Conservation (phyloP, 2,113 vertebrate genomes). For the Psilopogon haemacephalus region DNA sequence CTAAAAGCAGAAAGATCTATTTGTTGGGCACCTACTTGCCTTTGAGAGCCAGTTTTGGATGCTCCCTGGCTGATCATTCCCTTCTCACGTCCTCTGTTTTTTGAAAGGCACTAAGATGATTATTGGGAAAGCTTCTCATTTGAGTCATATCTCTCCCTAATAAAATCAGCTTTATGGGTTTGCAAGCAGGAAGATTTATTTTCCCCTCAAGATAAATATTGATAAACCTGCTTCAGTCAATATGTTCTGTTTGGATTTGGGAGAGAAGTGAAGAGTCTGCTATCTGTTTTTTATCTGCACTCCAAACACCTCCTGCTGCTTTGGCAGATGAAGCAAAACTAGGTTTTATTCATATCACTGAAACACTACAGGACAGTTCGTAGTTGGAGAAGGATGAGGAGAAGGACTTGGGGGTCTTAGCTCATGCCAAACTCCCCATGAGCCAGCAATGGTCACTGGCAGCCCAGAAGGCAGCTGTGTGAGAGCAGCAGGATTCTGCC, state of each 20-base stretch:
- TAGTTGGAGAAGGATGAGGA: not conserved
- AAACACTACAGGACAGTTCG: not conserved
- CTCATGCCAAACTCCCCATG: too few relatives aligned
- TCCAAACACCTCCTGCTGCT: not conserved
- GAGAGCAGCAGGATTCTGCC: too few relatives aligned
- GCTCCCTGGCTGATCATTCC: not conserved
- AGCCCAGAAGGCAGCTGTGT: too few relatives aligned
- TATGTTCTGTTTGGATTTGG: conserved; percentile 31
- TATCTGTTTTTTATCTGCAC: not conserved
- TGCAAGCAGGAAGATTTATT: conserved; percentile 28
- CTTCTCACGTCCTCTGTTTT: not conserved
- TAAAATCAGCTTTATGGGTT: conserved; percentile 16
- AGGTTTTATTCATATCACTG: not conserved
- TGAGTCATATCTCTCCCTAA: not conserved
- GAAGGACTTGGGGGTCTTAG: too few relatives aligned
- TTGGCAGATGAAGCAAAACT: not conserved
- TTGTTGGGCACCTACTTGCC: not conserved
- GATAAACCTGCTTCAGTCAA: conserved; percentile 41
- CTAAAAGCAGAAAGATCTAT: not conserved
- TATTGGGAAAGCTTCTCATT: conserved; percentile 22
- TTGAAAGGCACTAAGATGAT: not conserved
- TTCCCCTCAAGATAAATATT: conserved; percentile 36
- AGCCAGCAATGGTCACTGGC: too few relatives aligned
- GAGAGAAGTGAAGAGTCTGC: not conserved
- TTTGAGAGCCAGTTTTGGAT: not conserved